phyloP scores from a whole-genome alignment of 2,888 invertebrate species.

The Philereme vetulata region DNA sequence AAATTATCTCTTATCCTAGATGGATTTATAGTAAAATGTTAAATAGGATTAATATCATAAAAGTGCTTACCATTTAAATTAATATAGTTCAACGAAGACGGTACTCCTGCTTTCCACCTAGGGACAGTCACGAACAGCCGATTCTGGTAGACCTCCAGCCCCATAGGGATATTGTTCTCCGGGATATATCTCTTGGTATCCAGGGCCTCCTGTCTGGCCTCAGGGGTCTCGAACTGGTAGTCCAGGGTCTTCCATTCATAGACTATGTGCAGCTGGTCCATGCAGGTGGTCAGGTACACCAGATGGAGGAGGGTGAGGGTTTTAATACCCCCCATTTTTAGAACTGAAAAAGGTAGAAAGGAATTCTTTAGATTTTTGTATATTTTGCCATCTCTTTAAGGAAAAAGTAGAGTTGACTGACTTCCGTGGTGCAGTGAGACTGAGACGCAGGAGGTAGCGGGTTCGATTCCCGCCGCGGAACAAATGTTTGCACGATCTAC shows the following conservation, averaged over 20 bases:
- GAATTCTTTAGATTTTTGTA: no score
- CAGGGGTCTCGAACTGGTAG: constrained; percentile 85
- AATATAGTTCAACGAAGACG: constrained; percentile 89
- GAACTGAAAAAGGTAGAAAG: constrained; percentile 25
- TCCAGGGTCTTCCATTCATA: constrained; percentile 90
- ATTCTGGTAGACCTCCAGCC: constrained; percentile 87
- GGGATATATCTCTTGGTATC: constrained; percentile 85
- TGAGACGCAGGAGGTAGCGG: no score
- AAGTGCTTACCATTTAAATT: constrained; percentile 85
- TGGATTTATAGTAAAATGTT: neutral
- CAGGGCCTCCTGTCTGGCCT: constrained; percentile 84
- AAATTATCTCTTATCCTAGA: no score
- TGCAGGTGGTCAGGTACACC: constrained; percentile 69
- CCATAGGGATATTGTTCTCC: constrained; percentile 89
- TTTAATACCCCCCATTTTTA: constrained; percentile 61
- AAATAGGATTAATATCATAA: neutral
- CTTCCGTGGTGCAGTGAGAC: no score
- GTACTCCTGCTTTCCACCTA: constrained; percentile 89
- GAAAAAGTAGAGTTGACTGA: no score
- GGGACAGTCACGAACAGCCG: constrained; percentile 89
- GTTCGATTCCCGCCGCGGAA: no score
- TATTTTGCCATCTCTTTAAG: no score
- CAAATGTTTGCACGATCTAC: no score
- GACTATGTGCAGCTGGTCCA: constrained; percentile 87
- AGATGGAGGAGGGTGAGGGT: constrained; percentile 66